A percentile compares a stretch with the other conserved stretches of the same genome.
Conservation (phyloP, 37 sponge, comb jelly and placozoan species). For the Petrosia ficiformis region DNA sequence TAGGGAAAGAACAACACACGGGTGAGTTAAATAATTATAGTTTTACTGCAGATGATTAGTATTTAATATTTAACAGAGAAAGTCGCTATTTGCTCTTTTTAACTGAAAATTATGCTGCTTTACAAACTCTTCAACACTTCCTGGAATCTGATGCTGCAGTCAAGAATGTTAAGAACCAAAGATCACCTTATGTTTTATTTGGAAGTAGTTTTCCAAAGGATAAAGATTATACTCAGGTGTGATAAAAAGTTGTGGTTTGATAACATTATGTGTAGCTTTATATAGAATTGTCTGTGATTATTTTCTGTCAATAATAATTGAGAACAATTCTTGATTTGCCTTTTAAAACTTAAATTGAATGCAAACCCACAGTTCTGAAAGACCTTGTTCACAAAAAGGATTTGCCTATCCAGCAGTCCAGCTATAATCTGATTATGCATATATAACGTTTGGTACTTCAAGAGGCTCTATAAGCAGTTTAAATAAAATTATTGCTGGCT, state of each 20-base stretch:
- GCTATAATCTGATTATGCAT: too few species aligned
- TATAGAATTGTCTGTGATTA: too few species aligned
- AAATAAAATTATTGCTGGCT: too few species aligned
- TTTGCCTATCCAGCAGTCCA: too few species aligned
- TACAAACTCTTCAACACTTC: constrained; percentile 69
- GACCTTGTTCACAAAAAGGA: too few species aligned
- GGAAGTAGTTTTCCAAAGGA: constrained; percentile 95
- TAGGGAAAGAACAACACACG: constrained; percentile 66
- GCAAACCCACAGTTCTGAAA: too few species aligned
- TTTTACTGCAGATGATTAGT: not conserved
- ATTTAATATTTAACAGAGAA: constrained; percentile 43
- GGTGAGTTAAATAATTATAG: constrained; percentile 29
- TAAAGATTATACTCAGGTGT: constrained; percentile 90
- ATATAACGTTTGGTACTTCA: too few species aligned
- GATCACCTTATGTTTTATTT: constrained; percentile 75
- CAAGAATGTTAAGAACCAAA: not conserved
- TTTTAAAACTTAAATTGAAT: too few species aligned
- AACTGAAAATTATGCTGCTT: constrained; percentile 75
- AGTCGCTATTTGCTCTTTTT: constrained; percentile 74
- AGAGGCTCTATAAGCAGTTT: too few species aligned
- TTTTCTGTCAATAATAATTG: too few species aligned
- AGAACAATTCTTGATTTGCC: too few species aligned
- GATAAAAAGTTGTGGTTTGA: not conserved
- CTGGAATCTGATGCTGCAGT: not conserved
- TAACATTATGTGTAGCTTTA: too few species aligned